Evolutionary conservation across 2,797 vertebrate genomes (phyloP).

Genomic region (Liasis olivaceus): DNA sequence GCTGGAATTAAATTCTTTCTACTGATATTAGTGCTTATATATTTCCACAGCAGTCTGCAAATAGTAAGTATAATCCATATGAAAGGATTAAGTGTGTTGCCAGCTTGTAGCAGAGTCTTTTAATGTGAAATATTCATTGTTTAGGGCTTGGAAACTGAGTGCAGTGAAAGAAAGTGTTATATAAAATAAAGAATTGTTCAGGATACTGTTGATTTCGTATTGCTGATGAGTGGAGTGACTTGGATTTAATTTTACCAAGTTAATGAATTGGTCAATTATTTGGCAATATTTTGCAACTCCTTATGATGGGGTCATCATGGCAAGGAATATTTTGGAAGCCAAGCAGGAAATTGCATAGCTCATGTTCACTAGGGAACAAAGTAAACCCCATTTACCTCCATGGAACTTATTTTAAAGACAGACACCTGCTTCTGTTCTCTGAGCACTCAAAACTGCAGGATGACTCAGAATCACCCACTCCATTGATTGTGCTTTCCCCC

Average conservation of each 20-base stretch:
- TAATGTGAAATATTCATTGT: conserved; percentile 4
- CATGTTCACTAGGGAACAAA: not conserved
- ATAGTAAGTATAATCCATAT: conserved; percentile 27
- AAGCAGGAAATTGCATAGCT: not conserved
- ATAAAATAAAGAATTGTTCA: not conserved
- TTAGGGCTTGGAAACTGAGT: conserved; percentile 27
- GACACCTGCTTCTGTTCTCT: too few species aligned
- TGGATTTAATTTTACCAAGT: not conserved
- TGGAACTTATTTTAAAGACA: not conserved
- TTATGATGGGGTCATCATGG: not conserved
- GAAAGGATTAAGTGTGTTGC: conserved; percentile 43
- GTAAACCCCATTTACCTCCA: not conserved
- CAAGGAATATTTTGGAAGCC: not conserved
- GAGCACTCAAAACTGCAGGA: too few species aligned
- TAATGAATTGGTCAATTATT: not conserved
- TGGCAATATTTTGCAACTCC: not conserved
- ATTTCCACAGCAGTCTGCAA: conserved; percentile 23
- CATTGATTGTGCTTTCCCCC: too few species aligned
- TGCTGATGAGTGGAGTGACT: not conserved
- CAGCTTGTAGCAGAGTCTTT: conserved; percentile 27
- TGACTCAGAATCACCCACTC: too few species aligned
- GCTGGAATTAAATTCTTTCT: not conserved
- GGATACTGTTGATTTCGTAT: not conserved
- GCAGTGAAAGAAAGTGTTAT: not conserved
- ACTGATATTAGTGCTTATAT: not conserved